Evolutionary conservation across 92 coral and sea anemone genomes (phyloP).

Genomic region (Chrysogorgia sp.): DNA sequence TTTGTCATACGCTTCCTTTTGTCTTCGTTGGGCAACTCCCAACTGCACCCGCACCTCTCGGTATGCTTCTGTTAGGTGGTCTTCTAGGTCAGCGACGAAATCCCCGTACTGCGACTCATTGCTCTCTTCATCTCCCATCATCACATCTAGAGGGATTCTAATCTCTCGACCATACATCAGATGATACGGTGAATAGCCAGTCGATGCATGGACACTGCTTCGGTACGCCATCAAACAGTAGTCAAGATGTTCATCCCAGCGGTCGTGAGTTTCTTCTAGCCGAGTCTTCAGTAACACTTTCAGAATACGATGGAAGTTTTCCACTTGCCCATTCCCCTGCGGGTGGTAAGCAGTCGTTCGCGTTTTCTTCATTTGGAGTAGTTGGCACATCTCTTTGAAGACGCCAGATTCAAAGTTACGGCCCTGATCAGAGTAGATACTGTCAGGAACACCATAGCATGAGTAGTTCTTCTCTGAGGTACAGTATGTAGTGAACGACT

Average conservation of each 20-base stretch:
- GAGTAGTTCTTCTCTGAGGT: constrained; percentile 21
- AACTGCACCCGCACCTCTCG: constrained; percentile 48
- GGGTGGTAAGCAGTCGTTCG: constrained; percentile 56
- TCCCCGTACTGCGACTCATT: constrained; percentile 43
- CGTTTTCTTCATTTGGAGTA: constrained; percentile 57
- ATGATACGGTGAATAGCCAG: constrained; percentile 44
- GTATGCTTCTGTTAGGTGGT: constrained; percentile 41
- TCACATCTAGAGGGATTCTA: constrained; percentile 59
- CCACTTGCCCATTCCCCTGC: constrained; percentile 58
- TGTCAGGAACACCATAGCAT: constrained; percentile 53
- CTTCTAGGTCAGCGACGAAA: constrained; percentile 40
- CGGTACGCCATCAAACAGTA: constrained; percentile 55
- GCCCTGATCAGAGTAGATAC: constrained; percentile 64
- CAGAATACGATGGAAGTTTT: constrained; percentile 31
- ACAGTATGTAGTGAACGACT: constrained; percentile 38
- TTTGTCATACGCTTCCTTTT: constrained; percentile 24
- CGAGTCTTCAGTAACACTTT: constrained; percentile 34
- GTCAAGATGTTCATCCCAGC: constrained; percentile 64
- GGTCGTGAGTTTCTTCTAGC: constrained; percentile 32
- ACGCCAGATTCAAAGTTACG: constrained; percentile 57
- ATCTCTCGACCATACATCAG: constrained; percentile 58
- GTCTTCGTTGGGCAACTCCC: constrained; percentile 12
- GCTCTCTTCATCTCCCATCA: constrained; percentile 43
- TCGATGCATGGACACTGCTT: constrained; percentile 46
- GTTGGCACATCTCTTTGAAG: constrained; percentile 39